Evolutionary conservation across 1,140 invertebrate genomes (phyloP), one percentile per base, ranked within the genome.

Genomic region (Drosophila rufa): DNA sequence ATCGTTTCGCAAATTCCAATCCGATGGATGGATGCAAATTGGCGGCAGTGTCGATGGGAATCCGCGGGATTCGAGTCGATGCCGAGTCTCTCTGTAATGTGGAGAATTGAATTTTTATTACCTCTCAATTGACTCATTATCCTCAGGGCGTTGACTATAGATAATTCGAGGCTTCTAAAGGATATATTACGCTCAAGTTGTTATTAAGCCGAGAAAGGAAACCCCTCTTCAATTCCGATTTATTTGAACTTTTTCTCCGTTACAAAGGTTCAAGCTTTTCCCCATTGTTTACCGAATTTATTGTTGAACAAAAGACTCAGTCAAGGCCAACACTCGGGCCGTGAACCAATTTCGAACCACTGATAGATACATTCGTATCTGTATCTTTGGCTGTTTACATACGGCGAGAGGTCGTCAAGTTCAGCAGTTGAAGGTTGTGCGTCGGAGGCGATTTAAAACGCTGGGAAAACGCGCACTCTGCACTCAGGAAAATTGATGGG

Each of bases 311-410:
- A 62, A 62, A 53, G 50, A n/a, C 6, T 19, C 27, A n/a, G 15
- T 19, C 27, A 80, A 85, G 79, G 82, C 53, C 74, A 65, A 60
- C 12, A 27, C 22, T 45, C 73, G 11, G 80, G 75, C 82, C 82
- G 33, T 86, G 82, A 86, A 86, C 83, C 70, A 86, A 86, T 85
- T 85, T 43, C 17, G 33, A 25, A 40, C 42, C 48, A 56, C 51
- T 57, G 47, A 70, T 81, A 65, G 74, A 68, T 47, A 69, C 40
- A 46, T 47, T 15, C 43, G 36, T 57, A 40, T 45, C 27, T 45
- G 58, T 75, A 57, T 76, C 71, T 48, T 43, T 15, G 30, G 15
- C 47, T 61, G 47, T 50, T 43, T 57, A 58, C 42, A 33, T 46
- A 47, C 17, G 33, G 43, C 53, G 75, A 80, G 57, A 80, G 57